Percentiles rank a stretch among this genome's conserved stretches.
Evolutionary conservation across 2,888 invertebrate species (phyloP).

Genomic region (Phyllotreta striolata): DNA sequence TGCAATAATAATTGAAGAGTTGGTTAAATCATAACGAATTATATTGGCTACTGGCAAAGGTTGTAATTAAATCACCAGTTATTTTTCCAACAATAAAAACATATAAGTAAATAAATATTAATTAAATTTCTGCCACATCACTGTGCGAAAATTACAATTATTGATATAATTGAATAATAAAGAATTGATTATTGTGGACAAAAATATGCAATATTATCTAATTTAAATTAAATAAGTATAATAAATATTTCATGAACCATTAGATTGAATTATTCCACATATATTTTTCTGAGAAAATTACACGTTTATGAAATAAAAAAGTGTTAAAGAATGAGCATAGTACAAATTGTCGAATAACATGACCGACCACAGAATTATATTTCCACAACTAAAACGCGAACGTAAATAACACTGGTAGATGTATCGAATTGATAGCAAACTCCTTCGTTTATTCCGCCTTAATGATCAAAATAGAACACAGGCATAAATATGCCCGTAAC

Average conservation of each 20-base stretch:
- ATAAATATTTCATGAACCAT: too few relatives aligned
- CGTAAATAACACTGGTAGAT: slow-evolving; percentile 35
- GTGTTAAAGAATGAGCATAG: not conserved
- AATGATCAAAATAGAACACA: slow-evolving; percentile 39
- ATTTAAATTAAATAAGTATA: too few relatives aligned
- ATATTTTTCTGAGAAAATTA: not conserved
- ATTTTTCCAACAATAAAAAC: too few relatives aligned
- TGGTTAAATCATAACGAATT: too few relatives aligned
- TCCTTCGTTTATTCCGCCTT: slow-evolving; percentile 34
- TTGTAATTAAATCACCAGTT: too few relatives aligned
- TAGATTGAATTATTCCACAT: not conserved
- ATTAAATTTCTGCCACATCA: too few relatives aligned
- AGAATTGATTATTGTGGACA: too few relatives aligned
- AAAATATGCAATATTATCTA: too few relatives aligned
- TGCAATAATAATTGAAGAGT: too few relatives aligned
- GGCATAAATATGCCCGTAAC: slow-evolving; percentile 34
- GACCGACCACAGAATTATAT: slow-evolving; percentile 8
- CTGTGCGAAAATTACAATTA: too few relatives aligned
- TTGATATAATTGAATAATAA: not conserved
- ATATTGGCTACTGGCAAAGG: too few relatives aligned
- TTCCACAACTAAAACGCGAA: slow-evolving; percentile 15
- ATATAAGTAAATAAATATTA: too few relatives aligned
- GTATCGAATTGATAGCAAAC: slow-evolving; percentile 34
- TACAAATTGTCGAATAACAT: slow-evolving; percentile 18
- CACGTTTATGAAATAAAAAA: not conserved